Evolutionary conservation across 2,113 vertebrate genomes (phyloP), one percentile per base, ranked within the genome.

Genomic region (Lanius collurio): DNA sequence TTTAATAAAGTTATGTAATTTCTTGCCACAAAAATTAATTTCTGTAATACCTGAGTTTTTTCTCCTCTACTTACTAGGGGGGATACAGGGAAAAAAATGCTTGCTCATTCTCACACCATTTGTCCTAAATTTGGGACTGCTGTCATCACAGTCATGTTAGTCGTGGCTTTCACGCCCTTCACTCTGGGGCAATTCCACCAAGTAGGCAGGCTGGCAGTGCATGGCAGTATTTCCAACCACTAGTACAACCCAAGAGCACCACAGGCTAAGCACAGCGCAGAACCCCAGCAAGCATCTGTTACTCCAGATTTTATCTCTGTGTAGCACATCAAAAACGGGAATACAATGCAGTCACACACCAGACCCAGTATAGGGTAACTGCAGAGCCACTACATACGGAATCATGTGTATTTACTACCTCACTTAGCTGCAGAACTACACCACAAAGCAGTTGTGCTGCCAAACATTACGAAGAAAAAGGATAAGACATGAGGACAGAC

Each of bases 21-120:
- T 35, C 60, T 57, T 78, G 28, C 15, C 47, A 7, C 6, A 67
- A 83, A 49, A 67, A 65, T 21, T 12, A 17, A 9, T 52, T n/a
- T 53, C 9, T 50, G 19, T 10, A 73, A n/a, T 28, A 23, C 14
- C 1, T 30, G 12, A 15, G 41, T 11, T 26, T 7, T 12, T 42
- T 8, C 16, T 10, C 6, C 0, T 12, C 46, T 47, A 9, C n/a
- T 71, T 44, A 57, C 21, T 1, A 1, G 22, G 6, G 17, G 5
- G 11, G 10, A 7, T 9, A 15, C 4, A 4, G 13, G 19, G 8
- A 11, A 15, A 50, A 31, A 26, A 53, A 50, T 18, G 26, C 13
- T 79, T 70, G 27, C 23, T 65, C 41, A 52, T 47, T 86, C 26
- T 89, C 15, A 52, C 24, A 52, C 5, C 15, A 22, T 60, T 73